Conservation (phyloP, 2,888 invertebrate genomes). For the Dyspetes luteomarginatus region DNA sequence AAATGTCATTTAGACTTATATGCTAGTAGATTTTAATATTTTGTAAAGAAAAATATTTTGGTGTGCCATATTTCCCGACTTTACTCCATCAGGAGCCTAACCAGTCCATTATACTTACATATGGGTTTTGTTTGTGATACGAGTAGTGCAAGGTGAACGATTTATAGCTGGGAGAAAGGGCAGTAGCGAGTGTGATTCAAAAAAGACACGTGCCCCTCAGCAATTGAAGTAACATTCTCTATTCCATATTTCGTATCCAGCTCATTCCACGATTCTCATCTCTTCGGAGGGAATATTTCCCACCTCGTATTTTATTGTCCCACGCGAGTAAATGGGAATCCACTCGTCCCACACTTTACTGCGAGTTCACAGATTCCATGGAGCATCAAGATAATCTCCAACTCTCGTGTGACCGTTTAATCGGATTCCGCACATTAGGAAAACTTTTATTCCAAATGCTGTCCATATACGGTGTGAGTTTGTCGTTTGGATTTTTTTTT, state of each 20-base stretch:
- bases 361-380: constrained; percentile 45
- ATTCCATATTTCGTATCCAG: background rate
- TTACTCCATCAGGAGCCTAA: too few species aligned
- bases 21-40: too few species aligned
- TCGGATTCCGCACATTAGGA: constrained; percentile 64
- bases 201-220: background rate
- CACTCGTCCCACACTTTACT: constrained; percentile 42
- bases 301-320: constrained; percentile 20
- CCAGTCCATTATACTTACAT: background rate
- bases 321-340: constrained; percentile 17
- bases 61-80: too few species aligned
- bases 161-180: background rate
- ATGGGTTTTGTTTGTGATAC: constrained; percentile 1
- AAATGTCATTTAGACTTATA: too few species aligned
- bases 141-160: background rate
- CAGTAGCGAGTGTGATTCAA: background rate
- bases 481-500: constrained; percentile 33
- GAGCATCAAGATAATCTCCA: constrained; percentile 51
- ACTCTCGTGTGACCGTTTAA: constrained; percentile 36
- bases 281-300: background rate
- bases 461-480: constrained; percentile 31
- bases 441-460: constrained; percentile 54
- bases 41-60: too few species aligned
- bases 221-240: background rate
- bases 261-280: constrained; percentile 4